Evolutionary conservation across 1,140 invertebrate species (phyloP).

Genomic region (Metaphire vulgaris): DNA sequence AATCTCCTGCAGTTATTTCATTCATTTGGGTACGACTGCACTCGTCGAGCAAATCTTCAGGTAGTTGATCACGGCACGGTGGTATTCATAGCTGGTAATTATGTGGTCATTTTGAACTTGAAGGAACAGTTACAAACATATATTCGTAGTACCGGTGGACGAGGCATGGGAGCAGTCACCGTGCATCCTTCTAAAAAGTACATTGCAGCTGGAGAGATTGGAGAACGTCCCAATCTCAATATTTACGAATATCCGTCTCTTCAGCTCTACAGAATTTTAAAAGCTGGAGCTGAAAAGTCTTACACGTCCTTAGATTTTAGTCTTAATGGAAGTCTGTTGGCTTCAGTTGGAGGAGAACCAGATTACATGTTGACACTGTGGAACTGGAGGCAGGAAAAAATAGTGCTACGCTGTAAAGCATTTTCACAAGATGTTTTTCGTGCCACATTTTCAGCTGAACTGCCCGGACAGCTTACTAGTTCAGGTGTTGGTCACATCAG

Average conservation of each 20-base stretch:
- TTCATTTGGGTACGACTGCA: conserved; percentile 79
- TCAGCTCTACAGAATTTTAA: conserved; percentile 64
- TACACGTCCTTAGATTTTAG: conserved; percentile 72
- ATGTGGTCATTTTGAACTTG: conserved; percentile 69
- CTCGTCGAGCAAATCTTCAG: conserved; percentile 69
- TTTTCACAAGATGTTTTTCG: conserved; percentile 67
- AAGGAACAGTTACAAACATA: conserved; percentile 57
- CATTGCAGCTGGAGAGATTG: conserved; percentile 71
- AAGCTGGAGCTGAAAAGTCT: conserved; percentile 64
- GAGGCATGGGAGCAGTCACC: conserved; percentile 70
- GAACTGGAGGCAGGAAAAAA: conserved; percentile 69
- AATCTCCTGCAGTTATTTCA: conserved; percentile 50
- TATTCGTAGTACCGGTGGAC: conserved; percentile 65
- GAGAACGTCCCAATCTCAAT: conserved; percentile 63
- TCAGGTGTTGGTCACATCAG: conserved; percentile 69
- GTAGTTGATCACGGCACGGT: conserved; percentile 65
- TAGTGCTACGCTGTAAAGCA: conserved; percentile 69
- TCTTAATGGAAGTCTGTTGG: conserved; percentile 68
- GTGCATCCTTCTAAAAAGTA: conserved; percentile 66
- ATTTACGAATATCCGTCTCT: conserved; percentile 75
- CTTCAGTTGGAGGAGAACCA: conserved; percentile 75
- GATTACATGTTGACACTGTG: conserved; percentile 81
- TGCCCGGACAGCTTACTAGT: conserved; percentile 68
- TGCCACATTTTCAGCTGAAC: conserved; percentile 70
- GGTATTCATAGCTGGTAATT: conserved; percentile 71